phyloP scores from a whole-genome alignment of 2,113 vertebrate genomes.

The Engystomops pustulosus region DNA sequence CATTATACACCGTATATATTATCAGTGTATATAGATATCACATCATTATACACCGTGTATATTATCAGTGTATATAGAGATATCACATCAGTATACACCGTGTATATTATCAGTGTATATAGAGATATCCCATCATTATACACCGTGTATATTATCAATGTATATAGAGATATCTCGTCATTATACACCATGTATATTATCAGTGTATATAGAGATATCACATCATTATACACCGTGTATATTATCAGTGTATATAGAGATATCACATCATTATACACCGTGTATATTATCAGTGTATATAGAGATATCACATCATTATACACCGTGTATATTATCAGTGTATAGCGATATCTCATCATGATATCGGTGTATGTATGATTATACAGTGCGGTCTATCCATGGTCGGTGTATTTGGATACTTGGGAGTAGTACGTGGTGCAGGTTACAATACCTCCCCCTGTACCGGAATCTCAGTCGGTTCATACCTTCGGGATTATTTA shows the following conservation, averaged over 20 bases:
- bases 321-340: not conserved
- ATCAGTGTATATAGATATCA: no score
- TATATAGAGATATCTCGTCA: no score
- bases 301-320: not conserved
- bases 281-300: not conserved
- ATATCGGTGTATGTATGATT: not conserved
- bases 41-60: no score
- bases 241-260: not conserved
- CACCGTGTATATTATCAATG: no score
- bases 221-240: not conserved
- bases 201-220: not conserved
- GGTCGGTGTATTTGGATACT: not conserved
- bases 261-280: no score
- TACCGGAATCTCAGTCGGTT: constrained; percentile 44
- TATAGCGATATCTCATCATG: not conserved
- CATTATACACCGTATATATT: no score
- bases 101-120: no score
- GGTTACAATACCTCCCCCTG: not conserved
- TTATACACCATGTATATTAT: not conserved
- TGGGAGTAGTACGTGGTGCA: not conserved
- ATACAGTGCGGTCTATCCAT: not conserved
- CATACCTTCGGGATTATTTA: constrained; percentile 52
- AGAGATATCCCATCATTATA: no score
- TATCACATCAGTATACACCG: no score
- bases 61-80: no score